These are phyloP conservation scores for Epicampocera succincta DNA, from an alignment of 2,888 invertebrate genomes.

Conservation along the genomic window DNA sequence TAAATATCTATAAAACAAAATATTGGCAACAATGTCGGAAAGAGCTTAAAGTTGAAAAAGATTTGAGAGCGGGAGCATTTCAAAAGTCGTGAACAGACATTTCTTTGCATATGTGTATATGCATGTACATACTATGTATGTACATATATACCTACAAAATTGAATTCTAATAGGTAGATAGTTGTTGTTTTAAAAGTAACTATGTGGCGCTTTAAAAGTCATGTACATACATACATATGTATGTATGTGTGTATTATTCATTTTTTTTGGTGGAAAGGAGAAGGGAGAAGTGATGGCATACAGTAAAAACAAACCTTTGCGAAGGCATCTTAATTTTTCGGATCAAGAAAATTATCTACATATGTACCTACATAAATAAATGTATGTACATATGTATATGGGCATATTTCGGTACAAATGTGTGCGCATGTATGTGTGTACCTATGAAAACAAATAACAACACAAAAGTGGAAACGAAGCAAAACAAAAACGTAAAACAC, in stretches of 20 bases:
- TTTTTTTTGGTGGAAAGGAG: not conserved
- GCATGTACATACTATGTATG: too few species aligned
- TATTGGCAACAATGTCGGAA: not conserved
- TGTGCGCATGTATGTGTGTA: too few species aligned
- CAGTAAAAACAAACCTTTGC: constrained; percentile 21
- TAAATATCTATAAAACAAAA: not conserved
- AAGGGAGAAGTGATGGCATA: not conserved
- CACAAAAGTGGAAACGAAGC: constrained; percentile 3
- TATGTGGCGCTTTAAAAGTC: constrained; percentile 67
- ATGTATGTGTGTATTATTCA: constrained; percentile 43
- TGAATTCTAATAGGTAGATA: not conserved
- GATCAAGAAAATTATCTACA: not conserved
- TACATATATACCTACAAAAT: not conserved
- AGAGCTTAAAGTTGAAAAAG: constrained; percentile 5
- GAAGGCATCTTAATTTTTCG: constrained; percentile 40
- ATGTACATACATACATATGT: too few species aligned
- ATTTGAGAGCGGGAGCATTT: not conserved
- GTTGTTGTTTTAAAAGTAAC: constrained; percentile 49
- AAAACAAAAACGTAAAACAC: not conserved
- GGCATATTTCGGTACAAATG: too few species aligned
- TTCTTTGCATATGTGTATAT: too few species aligned
- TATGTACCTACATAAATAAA: too few species aligned
- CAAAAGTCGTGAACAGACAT: not conserved
- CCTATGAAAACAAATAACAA: not conserved
- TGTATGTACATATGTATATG: too few species aligned